Conservation (phyloP, 2,797 vertebrate genomes). For the Hydrophis major region DNA sequence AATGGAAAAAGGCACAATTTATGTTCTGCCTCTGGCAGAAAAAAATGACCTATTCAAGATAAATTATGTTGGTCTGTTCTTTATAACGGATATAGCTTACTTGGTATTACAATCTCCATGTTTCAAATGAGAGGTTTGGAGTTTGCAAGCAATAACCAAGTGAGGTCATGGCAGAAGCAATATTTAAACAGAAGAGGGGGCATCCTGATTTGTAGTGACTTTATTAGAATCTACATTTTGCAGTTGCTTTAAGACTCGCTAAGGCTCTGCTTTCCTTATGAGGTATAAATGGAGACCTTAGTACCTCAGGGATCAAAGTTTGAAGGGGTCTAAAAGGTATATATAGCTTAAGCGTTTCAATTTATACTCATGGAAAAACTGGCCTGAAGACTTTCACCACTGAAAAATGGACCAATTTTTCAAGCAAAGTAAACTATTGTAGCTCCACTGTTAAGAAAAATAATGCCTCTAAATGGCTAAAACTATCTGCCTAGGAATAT, state of each 20-base stretch:
- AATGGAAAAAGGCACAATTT: not conserved
- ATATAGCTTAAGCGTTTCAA: not conserved
- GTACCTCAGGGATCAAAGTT: not conserved
- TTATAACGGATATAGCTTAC: not conserved
- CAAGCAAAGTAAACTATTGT: not conserved
- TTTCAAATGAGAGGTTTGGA: not conserved
- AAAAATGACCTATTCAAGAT: not conserved
- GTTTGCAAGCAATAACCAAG: not conserved
- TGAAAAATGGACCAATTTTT: not conserved
- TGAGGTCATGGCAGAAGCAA: not conserved
- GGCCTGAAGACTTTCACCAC: fast-evolving
- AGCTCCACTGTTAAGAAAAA: conserved; percentile 11
- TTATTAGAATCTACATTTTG: not conserved
- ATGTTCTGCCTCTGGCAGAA: not conserved
- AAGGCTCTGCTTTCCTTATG: not conserved
- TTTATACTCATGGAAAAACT: not conserved
- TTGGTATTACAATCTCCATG: not conserved
- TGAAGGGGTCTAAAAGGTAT: not conserved
- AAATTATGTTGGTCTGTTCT: not conserved
- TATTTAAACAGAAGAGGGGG: not conserved
- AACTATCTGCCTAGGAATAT: not conserved
- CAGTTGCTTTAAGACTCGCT: not conserved
- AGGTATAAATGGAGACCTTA: not conserved
- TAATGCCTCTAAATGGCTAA: not conserved
- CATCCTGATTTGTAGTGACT: not conserved